Evolutionary conservation across 2,113 vertebrate genomes (phyloP).

Genomic region (Myrmophylax atrothorax): DNA sequence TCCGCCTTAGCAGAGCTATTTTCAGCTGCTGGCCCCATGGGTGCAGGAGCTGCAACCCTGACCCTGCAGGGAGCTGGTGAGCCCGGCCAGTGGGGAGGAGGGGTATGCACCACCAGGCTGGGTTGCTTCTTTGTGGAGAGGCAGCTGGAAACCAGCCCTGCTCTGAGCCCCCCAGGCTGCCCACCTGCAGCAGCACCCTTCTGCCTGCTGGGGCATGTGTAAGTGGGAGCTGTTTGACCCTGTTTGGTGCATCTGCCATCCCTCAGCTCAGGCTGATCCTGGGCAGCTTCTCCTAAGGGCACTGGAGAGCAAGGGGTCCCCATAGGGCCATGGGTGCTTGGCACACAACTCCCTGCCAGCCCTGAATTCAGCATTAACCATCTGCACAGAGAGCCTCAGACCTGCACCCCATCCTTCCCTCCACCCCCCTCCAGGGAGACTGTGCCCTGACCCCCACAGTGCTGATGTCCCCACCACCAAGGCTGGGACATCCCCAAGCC

Average conservation of each 20-base stretch:
- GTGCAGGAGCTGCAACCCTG: neutral
- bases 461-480: neutral
- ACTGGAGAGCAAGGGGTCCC: neutral
- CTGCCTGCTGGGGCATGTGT: rapidly evolving
- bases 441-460: neutral
- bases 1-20: conserved; percentile 29
- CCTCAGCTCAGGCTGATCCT: rapidly evolving
- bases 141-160: neutral
- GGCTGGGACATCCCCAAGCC: neutral
- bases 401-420: neutral
- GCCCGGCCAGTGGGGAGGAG: rapidly evolving
- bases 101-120: rapidly evolving
- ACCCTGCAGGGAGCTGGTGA: neutral
- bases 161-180: neutral
- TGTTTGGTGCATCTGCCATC: neutral
- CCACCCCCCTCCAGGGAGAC: rapidly evolving
- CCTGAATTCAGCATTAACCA: neutral
- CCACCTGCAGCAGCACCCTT: neutral
- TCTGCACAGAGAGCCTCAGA: rapidly evolving
- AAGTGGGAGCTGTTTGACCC: rapidly evolving
- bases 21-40: neutral
- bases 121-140: neutral
- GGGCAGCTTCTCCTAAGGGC: neutral
- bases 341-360: neutral
- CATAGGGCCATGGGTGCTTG: rapidly evolving